phyloP scores from a whole-genome alignment of 2,888 invertebrate genomes.

The Caenorhabditis sp. region DNA sequence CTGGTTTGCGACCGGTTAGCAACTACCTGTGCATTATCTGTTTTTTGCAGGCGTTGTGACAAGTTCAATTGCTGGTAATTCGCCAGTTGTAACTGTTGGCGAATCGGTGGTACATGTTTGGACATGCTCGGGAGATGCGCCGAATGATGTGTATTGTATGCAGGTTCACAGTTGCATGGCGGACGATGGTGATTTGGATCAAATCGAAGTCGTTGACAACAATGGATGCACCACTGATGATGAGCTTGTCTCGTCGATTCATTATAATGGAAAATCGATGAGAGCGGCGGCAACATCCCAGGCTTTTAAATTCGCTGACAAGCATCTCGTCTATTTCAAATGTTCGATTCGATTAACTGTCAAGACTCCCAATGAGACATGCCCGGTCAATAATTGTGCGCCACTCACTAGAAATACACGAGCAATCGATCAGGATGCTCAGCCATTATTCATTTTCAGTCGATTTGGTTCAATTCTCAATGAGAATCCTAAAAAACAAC shows the following conservation, averaged over 20 bases:
- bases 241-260: conserved; percentile 32
- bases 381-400: conserved; percentile 36
- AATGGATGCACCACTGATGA: conserved; percentile 33
- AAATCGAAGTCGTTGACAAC: conserved; percentile 27
- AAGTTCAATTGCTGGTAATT: conserved; percentile 10
- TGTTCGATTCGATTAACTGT: conserved; percentile 32
- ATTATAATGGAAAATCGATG: conserved; percentile 27
- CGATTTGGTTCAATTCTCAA: neutral
- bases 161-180: conserved; percentile 39
- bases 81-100: conserved; percentile 33
- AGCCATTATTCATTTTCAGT: conserved; percentile 11
- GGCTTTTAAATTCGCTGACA: conserved; percentile 39
- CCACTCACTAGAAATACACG: conserved; percentile 17
- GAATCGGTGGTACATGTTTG: conserved; percentile 38
- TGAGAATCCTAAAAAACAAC: neutral
- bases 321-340: conserved; percentile 36
- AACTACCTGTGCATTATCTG: too few species aligned
- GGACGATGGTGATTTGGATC: conserved; percentile 27
- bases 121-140: conserved; percentile 35
- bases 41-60: too few species aligned
- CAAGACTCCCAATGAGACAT: conserved; percentile 21
- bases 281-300: conserved; percentile 36
- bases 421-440: conserved; percentile 5
- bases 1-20: too few species aligned
- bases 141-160: conserved; percentile 38